phyloP scores from a whole-genome alignment of 2,113 vertebrate species.

The Urocolius indicus region DNA sequence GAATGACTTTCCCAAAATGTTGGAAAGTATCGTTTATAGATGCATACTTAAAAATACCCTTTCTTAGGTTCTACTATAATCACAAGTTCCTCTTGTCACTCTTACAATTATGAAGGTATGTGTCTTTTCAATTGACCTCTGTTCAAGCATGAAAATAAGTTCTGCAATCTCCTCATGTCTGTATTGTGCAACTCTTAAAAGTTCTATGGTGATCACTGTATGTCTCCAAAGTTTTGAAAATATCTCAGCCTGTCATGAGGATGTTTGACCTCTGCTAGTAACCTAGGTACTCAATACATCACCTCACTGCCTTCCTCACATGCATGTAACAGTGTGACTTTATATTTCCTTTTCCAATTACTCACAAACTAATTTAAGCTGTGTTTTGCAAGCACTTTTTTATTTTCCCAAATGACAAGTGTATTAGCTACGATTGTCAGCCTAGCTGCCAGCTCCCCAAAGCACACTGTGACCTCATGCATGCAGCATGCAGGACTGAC shows the following conservation, averaged over 20 bases:
- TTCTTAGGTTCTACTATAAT: not conserved
- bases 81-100: not conserved
- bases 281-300: not conserved
- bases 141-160: not conserved
- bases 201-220: not conserved
- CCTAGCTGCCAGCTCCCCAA: conserved; percentile 27
- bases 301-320: not conserved
- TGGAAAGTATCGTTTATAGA: not conserved
- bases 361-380: conserved; percentile 58
- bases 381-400: conserved; percentile 67
- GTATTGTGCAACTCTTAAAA: not conserved
- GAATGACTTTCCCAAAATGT: not conserved
- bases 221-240: not conserved
- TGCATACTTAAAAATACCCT: not conserved
- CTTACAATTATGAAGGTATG: not conserved
- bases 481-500: not conserved
- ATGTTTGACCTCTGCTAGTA: conserved; percentile 12
- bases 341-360: conserved; percentile 73
- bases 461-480: conserved; percentile 70
- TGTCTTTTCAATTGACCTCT: not conserved
- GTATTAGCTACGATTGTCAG: conserved; percentile 73
- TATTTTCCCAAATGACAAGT: conserved; percentile 69
- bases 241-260: not conserved
- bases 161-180: not conserved
- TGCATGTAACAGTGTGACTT: conserved; percentile 33